These are phyloP conservation scores for Drosophila teissieri DNA, from an alignment of 1,140 invertebrate species.

Conservation along the genomic window DNA sequence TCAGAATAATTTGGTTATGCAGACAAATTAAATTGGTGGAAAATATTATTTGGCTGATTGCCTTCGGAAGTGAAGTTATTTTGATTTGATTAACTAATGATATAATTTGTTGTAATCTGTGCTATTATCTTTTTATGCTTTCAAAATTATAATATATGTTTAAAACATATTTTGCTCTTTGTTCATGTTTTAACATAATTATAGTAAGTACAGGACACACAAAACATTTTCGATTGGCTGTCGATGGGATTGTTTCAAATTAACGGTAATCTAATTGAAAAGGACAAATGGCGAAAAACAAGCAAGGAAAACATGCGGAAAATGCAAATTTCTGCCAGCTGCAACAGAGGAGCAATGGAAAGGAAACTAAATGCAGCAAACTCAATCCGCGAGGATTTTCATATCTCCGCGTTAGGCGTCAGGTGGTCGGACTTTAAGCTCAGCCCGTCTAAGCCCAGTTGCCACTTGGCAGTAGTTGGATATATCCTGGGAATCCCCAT, in stretches of 20 bases:
- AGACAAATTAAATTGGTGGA: not conserved
- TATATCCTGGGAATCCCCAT: not conserved
- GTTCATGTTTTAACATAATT: not conserved
- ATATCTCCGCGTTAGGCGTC: slow-evolving; percentile 5
- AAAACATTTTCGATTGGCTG: slow-evolving; percentile 16
- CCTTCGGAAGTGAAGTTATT: not conserved
- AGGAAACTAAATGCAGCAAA: not conserved
- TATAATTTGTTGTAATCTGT: too few relatives aligned
- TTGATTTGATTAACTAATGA: not conserved
- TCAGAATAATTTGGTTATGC: not conserved
- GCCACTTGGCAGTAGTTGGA: slow-evolving; percentile 1
- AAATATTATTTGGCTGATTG: not conserved
- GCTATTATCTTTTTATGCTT: too few relatives aligned
- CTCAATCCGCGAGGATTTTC: not conserved
- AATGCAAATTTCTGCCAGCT: slow-evolving; percentile 20
- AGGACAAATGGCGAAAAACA: slow-evolving; percentile 43
- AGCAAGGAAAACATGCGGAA: slow-evolving; percentile 1
- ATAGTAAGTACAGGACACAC: not conserved
- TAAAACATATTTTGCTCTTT: not conserved
- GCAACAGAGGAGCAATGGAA: slow-evolving; percentile 9
- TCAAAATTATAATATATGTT: not conserved
- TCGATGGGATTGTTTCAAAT: slow-evolving; percentile 52
- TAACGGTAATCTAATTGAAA: slow-evolving; percentile 59
- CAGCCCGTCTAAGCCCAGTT: slow-evolving; percentile 33
- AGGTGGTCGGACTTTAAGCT: slow-evolving; percentile 13